These are phyloP conservation scores for Serripes groenlandicus DNA, from an alignment of 2,888 invertebrate species.

Conservation along the genomic window DNA sequence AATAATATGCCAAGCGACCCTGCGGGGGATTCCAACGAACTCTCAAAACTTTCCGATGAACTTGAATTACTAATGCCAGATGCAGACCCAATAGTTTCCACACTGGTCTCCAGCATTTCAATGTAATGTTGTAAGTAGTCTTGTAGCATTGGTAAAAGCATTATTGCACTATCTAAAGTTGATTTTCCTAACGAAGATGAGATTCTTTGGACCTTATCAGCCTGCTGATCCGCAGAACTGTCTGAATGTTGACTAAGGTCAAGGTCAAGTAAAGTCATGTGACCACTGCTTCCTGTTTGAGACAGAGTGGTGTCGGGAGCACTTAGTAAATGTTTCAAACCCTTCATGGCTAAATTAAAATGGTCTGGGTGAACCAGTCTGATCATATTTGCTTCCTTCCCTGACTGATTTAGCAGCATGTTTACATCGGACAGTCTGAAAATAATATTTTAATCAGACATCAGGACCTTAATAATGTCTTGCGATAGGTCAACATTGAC, in stretches of 20 bases:
- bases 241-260: not conserved
- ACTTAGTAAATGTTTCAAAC: conserved; percentile 60
- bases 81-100: conserved; percentile 42
- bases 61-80: conserved; percentile 53
- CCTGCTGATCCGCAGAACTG: not conserved
- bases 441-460: too few relatives aligned
- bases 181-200: conserved; percentile 8
- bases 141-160: conserved; percentile 75
- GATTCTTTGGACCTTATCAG: not conserved
- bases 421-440: conserved; percentile 63
- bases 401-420: conserved; percentile 7
- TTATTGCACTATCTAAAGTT: conserved; percentile 61
- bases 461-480: too few relatives aligned
- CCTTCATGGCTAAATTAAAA: conserved; percentile 69
- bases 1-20: conserved; percentile 73
- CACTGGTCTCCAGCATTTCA: conserved; percentile 66
- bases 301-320: not conserved
- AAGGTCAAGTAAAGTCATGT: conserved; percentile 16
- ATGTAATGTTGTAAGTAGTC: conserved; percentile 78
- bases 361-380: conserved; percentile 62
- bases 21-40: conserved; percentile 74
- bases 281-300: not conserved
- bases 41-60: conserved; percentile 69
- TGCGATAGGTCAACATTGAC: too few relatives aligned
- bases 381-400: conserved; percentile 32